Evolutionary conservation across 2,113 vertebrate species (phyloP).

Genomic region (Elephas maximus): DNA sequence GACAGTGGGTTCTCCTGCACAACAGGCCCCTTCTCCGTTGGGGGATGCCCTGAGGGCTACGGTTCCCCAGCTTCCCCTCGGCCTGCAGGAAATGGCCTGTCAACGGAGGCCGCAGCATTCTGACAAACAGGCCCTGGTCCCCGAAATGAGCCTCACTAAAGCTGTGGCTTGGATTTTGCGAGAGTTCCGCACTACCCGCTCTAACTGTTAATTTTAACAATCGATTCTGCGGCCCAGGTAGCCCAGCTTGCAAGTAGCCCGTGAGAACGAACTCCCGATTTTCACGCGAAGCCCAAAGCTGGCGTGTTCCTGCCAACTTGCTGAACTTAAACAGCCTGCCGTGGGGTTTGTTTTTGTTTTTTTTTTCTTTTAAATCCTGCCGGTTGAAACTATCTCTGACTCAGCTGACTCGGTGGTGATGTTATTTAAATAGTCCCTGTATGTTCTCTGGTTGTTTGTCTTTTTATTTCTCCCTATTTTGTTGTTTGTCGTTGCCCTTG

Average conservation of each 20-base stretch:
- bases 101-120: neutral
- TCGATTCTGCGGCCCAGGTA: neutral
- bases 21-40: neutral
- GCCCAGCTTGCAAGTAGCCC: slow-evolving; percentile 8
- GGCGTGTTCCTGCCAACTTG: neutral
- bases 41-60: rapidly evolving
- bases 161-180: neutral
- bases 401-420: neutral
- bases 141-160: neutral
- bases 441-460: neutral
- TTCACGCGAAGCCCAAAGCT: neutral
- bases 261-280: neutral
- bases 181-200: neutral
- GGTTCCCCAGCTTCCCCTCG: neutral
- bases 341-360: neutral
- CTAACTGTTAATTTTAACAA: slow-evolving; percentile 39
- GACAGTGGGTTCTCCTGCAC: rapidly evolving
- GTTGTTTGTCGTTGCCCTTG: neutral
- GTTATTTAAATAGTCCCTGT: slow-evolving; percentile 40
- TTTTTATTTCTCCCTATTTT: neutral
- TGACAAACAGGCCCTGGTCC: neutral
- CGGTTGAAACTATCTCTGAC: neutral
- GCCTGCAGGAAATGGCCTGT: neutral
- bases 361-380: slow-evolving; percentile 19
- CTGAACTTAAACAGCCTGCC: neutral